Conservation (phyloP, 2,113 vertebrate genomes). For the Sakesphorus luctuosus region DNA sequence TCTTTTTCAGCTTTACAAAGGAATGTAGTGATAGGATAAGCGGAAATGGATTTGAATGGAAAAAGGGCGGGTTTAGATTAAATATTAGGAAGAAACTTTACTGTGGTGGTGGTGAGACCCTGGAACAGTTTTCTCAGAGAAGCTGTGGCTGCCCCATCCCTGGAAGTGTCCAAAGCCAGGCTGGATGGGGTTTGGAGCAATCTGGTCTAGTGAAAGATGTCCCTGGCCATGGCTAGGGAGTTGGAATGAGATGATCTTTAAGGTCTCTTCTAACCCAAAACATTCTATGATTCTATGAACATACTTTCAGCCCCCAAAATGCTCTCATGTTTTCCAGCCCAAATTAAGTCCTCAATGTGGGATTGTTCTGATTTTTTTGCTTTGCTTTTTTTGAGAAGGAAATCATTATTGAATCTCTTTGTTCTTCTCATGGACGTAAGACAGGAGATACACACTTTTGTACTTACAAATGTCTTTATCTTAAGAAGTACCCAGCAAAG, state of each 20-base stretch:
- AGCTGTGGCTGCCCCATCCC: rapidly evolving
- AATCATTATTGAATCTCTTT: neutral
- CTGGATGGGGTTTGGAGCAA: neutral
- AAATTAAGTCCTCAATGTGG: rapidly evolving
- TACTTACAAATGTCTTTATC: neutral
- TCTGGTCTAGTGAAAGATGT: neutral
- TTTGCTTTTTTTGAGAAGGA: neutral
- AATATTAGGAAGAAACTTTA: neutral
- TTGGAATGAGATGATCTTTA: neutral
- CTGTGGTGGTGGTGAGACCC: neutral
- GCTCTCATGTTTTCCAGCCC: neutral
- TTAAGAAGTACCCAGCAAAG: neutral
- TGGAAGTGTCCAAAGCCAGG: neutral
- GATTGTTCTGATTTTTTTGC: neutral
- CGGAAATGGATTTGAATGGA: too few relatives aligned
- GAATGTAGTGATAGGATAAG: neutral
- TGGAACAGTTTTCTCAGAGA: neutral
- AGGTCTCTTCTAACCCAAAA: neutral
- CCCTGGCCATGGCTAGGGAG: rapidly evolving
- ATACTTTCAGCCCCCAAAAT: neutral
- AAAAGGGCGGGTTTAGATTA: neutral
- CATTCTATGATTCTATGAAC: neutral
- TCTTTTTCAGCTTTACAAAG: neutral
- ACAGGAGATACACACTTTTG: neutral
- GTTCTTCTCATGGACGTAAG: neutral